Conservation (phyloP, 1,140 invertebrate species). For the Drosophila orosa region DNA sequence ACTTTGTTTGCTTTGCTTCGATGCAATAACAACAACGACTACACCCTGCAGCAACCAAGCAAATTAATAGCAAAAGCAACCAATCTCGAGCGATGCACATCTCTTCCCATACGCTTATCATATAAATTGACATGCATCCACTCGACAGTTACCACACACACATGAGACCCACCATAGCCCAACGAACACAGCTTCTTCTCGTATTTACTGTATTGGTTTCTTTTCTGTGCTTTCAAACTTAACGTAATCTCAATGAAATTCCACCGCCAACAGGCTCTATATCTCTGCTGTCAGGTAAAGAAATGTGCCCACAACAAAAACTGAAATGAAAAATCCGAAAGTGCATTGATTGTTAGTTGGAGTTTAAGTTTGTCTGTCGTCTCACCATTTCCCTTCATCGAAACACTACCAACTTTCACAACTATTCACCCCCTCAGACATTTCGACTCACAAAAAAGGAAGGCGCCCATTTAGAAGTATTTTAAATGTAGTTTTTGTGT, state of each 20-base stretch:
- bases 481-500: slow-evolving; percentile 53
- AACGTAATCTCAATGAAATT: slow-evolving; percentile 48
- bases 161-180: slow-evolving; percentile 34
- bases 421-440: slow-evolving; percentile 27
- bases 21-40: slow-evolving; percentile 29
- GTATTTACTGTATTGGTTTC: slow-evolving; percentile 63
- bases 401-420: background rate
- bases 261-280: slow-evolving; percentile 64
- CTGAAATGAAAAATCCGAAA: slow-evolving; percentile 39
- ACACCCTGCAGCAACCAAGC: slow-evolving; percentile 53
- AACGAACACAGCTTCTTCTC: slow-evolving; percentile 45
- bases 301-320: slow-evolving; percentile 40
- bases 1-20: slow-evolving; percentile 44
- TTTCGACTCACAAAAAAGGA: slow-evolving; percentile 1
- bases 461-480: slow-evolving; percentile 34
- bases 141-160: no score
- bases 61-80: slow-evolving; percentile 46
- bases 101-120: slow-evolving; percentile 67
- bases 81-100: slow-evolving; percentile 59
- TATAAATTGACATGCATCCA: slow-evolving; percentile 73
- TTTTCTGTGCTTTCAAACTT: slow-evolving; percentile 64
- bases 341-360: slow-evolving; percentile 76
- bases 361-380: slow-evolving; percentile 78
- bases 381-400: slow-evolving; percentile 34
- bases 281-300: slow-evolving; percentile 77